A percentile compares a stretch with the other conserved stretches of the same genome.
phyloP scores from a whole-genome alignment of 2,113 vertebrate genomes.

The Paradoxurus hermaphroditus region DNA sequence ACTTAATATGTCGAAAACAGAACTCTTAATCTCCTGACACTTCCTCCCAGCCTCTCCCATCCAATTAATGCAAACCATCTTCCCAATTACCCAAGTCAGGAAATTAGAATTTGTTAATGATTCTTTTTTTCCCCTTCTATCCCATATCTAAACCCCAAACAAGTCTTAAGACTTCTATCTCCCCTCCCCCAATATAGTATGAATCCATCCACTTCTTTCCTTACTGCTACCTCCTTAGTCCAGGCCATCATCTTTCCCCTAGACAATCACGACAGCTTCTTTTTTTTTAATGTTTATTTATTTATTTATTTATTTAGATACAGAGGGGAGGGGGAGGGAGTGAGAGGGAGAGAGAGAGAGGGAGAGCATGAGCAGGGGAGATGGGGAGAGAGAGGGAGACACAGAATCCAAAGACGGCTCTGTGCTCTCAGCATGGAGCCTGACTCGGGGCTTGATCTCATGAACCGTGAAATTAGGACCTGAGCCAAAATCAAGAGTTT shows the following conservation, averaged over 20 bases:
- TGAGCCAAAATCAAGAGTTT: not conserved
- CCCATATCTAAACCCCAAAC: not conserved
- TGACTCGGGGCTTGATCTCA: not conserved
- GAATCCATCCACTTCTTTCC: not conserved
- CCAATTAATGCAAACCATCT: not conserved
- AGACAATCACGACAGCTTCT: not conserved
- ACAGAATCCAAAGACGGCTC: not conserved
- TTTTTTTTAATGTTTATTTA: not conserved
- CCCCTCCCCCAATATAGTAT: not conserved
- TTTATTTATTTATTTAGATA: not conserved
- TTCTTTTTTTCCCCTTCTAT: not conserved
- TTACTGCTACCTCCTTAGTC: not conserved
- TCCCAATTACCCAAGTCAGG: not conserved
- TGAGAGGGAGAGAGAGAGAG: not conserved
- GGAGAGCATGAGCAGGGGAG: not conserved
- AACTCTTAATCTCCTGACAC: not conserved
- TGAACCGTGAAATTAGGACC: not conserved
- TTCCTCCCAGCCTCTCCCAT: not conserved
- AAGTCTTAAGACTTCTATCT: not conserved
- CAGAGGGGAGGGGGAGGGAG: too few relatives aligned
- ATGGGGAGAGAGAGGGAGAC: too few relatives aligned
- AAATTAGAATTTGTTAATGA: not conserved
- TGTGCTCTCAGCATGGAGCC: not conserved
- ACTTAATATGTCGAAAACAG: not conserved
- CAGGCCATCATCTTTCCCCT: not conserved